Evolutionary conservation across 2,797 vertebrate genomes (phyloP).

Genomic region (Acanthurus tractus): DNA sequence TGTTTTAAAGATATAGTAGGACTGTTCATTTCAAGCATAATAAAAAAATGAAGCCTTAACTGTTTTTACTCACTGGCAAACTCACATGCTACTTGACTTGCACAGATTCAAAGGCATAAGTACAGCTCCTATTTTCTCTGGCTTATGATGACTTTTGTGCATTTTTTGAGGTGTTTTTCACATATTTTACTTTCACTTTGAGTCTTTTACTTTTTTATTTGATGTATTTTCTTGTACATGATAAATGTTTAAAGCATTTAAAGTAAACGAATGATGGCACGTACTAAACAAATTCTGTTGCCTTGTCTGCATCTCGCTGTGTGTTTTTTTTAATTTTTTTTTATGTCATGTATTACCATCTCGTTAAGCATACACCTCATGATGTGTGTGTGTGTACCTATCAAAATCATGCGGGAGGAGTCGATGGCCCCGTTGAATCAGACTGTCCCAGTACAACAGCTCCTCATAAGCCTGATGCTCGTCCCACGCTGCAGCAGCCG

Average conservation of each 20-base stretch:
- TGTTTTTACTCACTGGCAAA: not conserved
- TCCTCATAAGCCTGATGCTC: conserved; percentile 87
- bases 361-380: not conserved
- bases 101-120: too few relatives aligned
- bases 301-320: too few relatives aligned
- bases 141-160: not conserved
- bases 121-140: too few relatives aligned
- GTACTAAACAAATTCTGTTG: not conserved
- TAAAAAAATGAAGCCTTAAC: not conserved
- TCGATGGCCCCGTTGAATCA: conserved; percentile 83
- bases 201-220: not conserved
- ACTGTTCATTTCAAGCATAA: not conserved
- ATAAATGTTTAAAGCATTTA: not conserved
- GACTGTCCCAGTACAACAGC: conserved; percentile 88
- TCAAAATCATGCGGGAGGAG: conserved; percentile 85
- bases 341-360: not conserved
- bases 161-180: not conserved
- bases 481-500: conserved; percentile 76
- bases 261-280: not conserved
- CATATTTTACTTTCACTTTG: too few relatives aligned
- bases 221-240: not conserved
- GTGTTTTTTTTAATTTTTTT: too few relatives aligned
- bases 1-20: not conserved
- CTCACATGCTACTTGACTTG: not conserved
- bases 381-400: conserved; percentile 66